Evolutionary conservation across 2,797 vertebrate genomes (phyloP), one percentile per base, ranked within the genome.

Genomic region (Dromococcyx pavoninus): DNA sequence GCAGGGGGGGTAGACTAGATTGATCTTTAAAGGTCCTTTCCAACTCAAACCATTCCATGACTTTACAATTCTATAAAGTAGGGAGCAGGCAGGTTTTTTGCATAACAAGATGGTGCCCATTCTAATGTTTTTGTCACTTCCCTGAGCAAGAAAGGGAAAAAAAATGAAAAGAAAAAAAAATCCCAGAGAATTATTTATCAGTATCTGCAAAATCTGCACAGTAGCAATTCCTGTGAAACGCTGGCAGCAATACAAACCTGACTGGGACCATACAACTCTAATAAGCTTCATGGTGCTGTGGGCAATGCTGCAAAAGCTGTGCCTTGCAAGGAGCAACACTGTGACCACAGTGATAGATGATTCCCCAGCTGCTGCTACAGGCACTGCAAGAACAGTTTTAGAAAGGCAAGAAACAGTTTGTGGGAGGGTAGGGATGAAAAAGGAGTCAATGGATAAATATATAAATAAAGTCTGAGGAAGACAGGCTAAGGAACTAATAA

Each of bases 101-200:
- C 7, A 5, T 46, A 58, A 54, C 39, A 56, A 92, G 3, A 1
- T 3, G 2, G 3, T 30, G 30, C 9, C 21, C 2, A 0, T 82
- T 66, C 13, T 22, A 43, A 5, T 23, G 30, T 48, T 92, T 94
- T 71, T 82, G 16, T 23, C 41, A 56, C 35, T 69, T 17, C 43
- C 32, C 5, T 25, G 18, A 71, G 5, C 22, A 76, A 85, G 5
- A 7, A 5, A 0, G 1, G 3, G 1, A 0, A 4, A 22, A 22
- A 5, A 7, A 39, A 39, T 11, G 5, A 35, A 43, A 33, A 54
- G 30, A 27, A 8, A 37, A 37, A 16, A 32, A 17, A 25, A 6
- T 8, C n/a, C 73, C 66, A 44, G 69, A 82, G 33, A 77, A 66
- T 43, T 88, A 86, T 83, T 90, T 35, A 80, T 72, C 91, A 85